Base-by-base conservation (phyloP, 2,888 invertebrate genomes). In the Cosmia trapezina region DNA sequence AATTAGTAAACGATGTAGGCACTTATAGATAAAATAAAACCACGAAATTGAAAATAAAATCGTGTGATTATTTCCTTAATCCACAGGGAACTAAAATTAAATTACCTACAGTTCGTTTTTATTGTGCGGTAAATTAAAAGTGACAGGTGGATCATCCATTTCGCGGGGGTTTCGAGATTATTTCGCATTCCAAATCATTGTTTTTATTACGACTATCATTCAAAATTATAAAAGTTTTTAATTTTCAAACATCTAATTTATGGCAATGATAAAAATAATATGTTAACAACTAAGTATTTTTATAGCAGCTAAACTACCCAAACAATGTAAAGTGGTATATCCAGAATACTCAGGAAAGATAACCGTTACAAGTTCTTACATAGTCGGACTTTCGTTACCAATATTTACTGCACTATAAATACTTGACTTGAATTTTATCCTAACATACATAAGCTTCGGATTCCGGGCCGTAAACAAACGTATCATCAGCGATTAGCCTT, bases 401-500 rank as follows among this genome's bases (percentile, higher is more conserved):
- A 60, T 37, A 12, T 8, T 43, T 5, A 49, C 22, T 62, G 33
- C n/a, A 28, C 7, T 22, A 19, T 4, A 41, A 41, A 41, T 19
- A 47, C 71, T 81, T 69, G 53, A 54, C 45, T 76, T 69, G 53
- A 54, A 41, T 59, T 57, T 57, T 14, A 70, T 80, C 59, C 6
- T 2, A 14, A 19, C 19, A 45, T 37, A 62, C n/a, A n/a, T 47
- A 33, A 53, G 54, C 57, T 43, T 59, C 6, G 11, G 8, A 49
- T 54, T 19, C 14, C 14, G 33, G 0, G 2, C 6, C 1, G 9
- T 12, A 12, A 17, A 61, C 60, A 49, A 54, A 43, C 33, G 5
- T 73, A 49, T 65, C 14, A 68, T 47, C 14, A 83, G 77, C 84
- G 91, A 92, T 92, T 89, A 92, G 87, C 87, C 78, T 73, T 77